These are phyloP conservation scores for Erebia epiphron DNA, from an alignment of 2,888 invertebrate species.

Conservation along the genomic window DNA sequence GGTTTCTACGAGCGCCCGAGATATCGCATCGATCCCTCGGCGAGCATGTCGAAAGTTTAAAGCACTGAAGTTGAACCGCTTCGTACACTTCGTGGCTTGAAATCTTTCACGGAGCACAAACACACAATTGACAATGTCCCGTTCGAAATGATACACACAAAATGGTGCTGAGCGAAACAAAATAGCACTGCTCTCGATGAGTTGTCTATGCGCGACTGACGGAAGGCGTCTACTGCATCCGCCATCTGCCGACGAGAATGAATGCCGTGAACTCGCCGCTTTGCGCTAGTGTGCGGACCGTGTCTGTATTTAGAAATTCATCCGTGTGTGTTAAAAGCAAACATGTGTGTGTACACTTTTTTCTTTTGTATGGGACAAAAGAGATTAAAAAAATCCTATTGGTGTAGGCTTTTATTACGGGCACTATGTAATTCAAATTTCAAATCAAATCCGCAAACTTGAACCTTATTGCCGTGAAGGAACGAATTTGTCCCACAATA, in stretches of 20 bases:
- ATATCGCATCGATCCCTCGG: constrained; percentile 78
- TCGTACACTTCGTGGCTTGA: constrained; percentile 66
- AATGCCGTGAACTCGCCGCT: constrained; percentile 73
- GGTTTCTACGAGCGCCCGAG: constrained; percentile 79
- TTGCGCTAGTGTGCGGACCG: constrained; percentile 57
- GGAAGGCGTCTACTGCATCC: constrained; percentile 80
- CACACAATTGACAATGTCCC: constrained; percentile 82
- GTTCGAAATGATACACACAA: constrained; percentile 80
- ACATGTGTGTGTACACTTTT: constrained; percentile 70
- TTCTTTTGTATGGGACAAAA: constrained; percentile 71
- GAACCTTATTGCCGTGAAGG: constrained; percentile 47
- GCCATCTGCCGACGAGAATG: constrained; percentile 83
- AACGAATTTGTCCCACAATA: no score
- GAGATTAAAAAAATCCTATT: constrained; percentile 62
- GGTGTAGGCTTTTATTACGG: constrained; percentile 50
- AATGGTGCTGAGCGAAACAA: constrained; percentile 76
- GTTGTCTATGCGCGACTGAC: constrained; percentile 82
- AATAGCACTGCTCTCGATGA: constrained; percentile 71
- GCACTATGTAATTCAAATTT: constrained; percentile 35
- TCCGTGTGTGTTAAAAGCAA: constrained; percentile 56
- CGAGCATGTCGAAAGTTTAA: constrained; percentile 75
- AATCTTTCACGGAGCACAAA: constrained; percentile 79
- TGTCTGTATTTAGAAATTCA: constrained; percentile 58
- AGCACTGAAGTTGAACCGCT: constrained; percentile 63
- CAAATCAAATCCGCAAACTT: constrained; percentile 31